Base-by-base conservation (phyloP, 2,113 vertebrate species). In the Ailurus styani region DNA sequence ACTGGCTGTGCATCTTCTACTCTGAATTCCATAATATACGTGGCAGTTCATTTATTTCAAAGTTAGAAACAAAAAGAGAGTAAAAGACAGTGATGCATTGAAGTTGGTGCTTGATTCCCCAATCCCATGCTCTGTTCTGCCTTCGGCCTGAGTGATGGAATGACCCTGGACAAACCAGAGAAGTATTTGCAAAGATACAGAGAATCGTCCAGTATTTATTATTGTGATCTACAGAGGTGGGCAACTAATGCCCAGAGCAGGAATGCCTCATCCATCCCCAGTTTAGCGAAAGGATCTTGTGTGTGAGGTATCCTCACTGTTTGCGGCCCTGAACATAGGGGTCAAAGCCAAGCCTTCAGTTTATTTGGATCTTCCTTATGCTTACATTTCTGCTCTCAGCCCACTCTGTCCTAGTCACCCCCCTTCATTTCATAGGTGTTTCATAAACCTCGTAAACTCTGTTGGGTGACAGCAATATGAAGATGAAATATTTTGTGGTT, bases 201-300 rank as follows among this genome's bases (percentile, higher is more conserved):
- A 62, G 27, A 47, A 10, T 88, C 12, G 23, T 4, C 23, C 52
- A 40, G 5, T n/a, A 20, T 66, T 25, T 60, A 6, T 3, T n/a
- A 18, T 14, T 55, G 27, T 55, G 84, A 34, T 27, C 10, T 23
- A 27, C 31, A 21, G 37, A 54, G 52, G 50, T 40, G 14, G 31
- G 17, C 1, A 27, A 12, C 78, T 29, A 47, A 55, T 14, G 3
- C 40, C 17, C 0, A 1, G 66, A 1, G 0, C 2, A 15, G 5
- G 18, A 5, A 18, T 34, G 18, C 9, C 27, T 68, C 25, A 31
- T 11, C 40, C 25, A 31, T 11, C 40, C 9, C 45, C 57, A 42
- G 1, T 42, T 40, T 10, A 18, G 3, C 0, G 7, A 29, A 52
- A 55, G 25, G 29, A 6, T 23, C 23, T 34, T 23, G 21, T 34